Evolutionary conservation across 1,140 invertebrate species (phyloP), one percentile per base, ranked within the genome.

Genomic region (Drosophila quadrilineata): DNA sequence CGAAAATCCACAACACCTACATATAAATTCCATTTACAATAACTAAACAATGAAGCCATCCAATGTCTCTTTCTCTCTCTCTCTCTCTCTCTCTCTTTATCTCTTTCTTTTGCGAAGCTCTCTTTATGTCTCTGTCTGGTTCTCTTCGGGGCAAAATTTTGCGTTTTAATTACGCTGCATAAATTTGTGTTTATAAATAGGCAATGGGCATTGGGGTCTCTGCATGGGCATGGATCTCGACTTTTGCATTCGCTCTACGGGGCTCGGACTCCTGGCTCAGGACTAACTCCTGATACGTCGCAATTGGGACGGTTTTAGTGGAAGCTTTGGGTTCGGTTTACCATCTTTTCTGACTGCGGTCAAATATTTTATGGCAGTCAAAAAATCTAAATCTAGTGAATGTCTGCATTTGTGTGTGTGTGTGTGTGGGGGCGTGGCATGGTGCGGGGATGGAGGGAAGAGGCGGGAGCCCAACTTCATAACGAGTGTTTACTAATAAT

Each of bases 401-500:
- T 84, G 74, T 85, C 77, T 82, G 77, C 40, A 86, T 79, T 79
- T 67, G 57, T 50, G 46, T 59, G 74, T 85, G 79, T 82, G 77
- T 35, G 79, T 79, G 74, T 67, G 57, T 50, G 46, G 56, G 58
- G 36, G 54, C 40, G 66, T 58, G 65, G 16, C 46, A 14, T 21
- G 14, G 22, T 16, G 19, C 21, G 21, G 28, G 16, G 9, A 36
- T 0, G 17, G 17, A 6, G 1, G 12, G 52, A 3, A 12, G 10
- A n/a, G 16, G 33, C 31, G 49, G 50, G 79, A 45, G 41, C 46
- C 66, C 48, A 80, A 85, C 79, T 85, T 85, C 75, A 85, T 85
- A 86, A 85, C 79, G 79, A 86, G 80, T 85, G 79, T 85, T 85
- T 85, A 85, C 79, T 85, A 85, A 85, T 85, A 85, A 85, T 86